Base-by-base conservation (phyloP, 2,113 vertebrate genomes). In the Nannobrachium achirus region DNA sequence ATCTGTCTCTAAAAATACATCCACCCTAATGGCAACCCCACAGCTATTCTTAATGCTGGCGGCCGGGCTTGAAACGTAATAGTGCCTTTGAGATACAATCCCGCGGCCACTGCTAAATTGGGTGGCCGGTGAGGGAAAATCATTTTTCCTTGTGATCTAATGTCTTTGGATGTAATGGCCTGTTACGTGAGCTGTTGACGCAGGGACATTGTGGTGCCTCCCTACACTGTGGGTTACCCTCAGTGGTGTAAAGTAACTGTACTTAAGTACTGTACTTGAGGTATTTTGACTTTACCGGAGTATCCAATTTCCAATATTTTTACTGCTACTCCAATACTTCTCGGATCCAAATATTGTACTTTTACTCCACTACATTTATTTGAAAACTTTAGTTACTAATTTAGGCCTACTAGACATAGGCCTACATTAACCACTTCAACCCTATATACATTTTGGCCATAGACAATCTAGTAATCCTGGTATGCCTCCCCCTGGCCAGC, bases 181-280 rank as follows among this genome's bases (percentile, higher is more conserved):
- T 75, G 80, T 86, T 85, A 85, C 62, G 80, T 59, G 65, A 76
- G 64, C 79, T 81, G 25, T 84, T 82, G 81, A 69, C 63, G 71
- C 66, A 68, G 41, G n/a, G 39, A 19, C 63, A 55, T 16, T 66
- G 61, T 52, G 45, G 68, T 72, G 76, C 68, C 71, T 78, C 58
- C 72, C 71, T 73, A 73, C 75, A 80, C 75, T 63, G 66, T 82
- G 59, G 66, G 64, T 70, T 76, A 74, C 67, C n/a, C n/a, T 80
- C 76, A 75, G 63, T 58, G 75, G 76, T 77, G 19, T 48, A 77
- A 78, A 79, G n/a, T n/a, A n/a, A n/a, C n/a, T n/a, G n/a, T n/a
- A n/a, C n/a, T n/a, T n/a, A n/a, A n/a, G n/a, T n/a, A n/a, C n/a
- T n/a, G n/a, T n/a, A n/a, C n/a, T n/a, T n/a, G n/a, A n/a, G n/a